These are phyloP conservation scores for Ichneumoninae sp. DNA, from an alignment of 2,888 invertebrate genomes.

Conservation along the genomic window DNA sequence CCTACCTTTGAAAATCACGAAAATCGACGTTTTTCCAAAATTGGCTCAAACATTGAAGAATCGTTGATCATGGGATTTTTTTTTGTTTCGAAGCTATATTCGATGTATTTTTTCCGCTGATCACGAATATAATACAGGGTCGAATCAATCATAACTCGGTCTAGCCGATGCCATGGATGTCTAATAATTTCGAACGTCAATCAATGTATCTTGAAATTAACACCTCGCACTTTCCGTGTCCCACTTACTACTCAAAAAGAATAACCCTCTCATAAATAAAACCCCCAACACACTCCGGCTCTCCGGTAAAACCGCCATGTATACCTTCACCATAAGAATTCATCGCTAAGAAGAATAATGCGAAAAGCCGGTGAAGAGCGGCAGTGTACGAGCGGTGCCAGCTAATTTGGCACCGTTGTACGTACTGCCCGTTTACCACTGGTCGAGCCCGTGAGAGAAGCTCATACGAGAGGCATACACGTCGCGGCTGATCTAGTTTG, in stretches of 20 bases:
- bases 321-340: slow-evolving; percentile 7
- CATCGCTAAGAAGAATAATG: slow-evolving; percentile 42
- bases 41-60: too few relatives aligned
- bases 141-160: too few relatives aligned
- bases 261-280: background rate
- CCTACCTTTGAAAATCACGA: too few relatives aligned
- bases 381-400: slow-evolving; percentile 14
- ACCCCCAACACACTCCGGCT: background rate
- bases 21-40: too few relatives aligned
- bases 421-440: slow-evolving; percentile 37
- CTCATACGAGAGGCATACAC: slow-evolving; percentile 59
- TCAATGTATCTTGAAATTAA: background rate
- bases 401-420: slow-evolving; percentile 51
- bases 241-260: background rate
- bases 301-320: background rate
- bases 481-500: slow-evolving; percentile 77
- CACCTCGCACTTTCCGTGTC: background rate
- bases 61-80: too few relatives aligned
- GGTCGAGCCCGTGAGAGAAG: slow-evolving; percentile 42
- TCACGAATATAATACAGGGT: too few relatives aligned
- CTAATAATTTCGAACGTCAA: background rate
- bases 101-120: too few relatives aligned
- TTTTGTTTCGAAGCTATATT: too few relatives aligned
- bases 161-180: too few relatives aligned
- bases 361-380: background rate